Evolutionary conservation across 2,797 vertebrate species (phyloP), one percentile per base, ranked within the genome.

Genomic region (Chromobotia macracanthus): DNA sequence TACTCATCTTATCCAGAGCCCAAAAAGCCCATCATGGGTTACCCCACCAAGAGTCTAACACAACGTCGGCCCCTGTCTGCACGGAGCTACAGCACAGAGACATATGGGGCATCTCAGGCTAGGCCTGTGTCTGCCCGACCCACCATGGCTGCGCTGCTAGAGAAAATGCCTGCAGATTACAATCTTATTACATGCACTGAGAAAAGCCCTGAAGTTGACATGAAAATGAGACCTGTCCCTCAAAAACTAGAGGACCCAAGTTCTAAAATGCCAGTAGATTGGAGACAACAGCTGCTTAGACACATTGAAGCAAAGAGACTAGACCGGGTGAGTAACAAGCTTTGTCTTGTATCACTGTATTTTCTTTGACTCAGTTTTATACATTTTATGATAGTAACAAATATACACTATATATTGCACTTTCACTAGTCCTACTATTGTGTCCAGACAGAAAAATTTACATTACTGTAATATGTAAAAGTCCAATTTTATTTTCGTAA

Each of bases 231-330:
- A 80, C 93, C 93, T 61, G 91, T 95, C 86, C 91, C 92, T 83
- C 94, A 92, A 90, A 99, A 98, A 90, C 95, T 95, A 76, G 97
- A 97, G 88, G 98, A 99, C 90, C 94, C 94, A 92, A 96, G 94
- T 91, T 97, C 96, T 90, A 99, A 98, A 95, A 99, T 99, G 96
- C 98, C 98, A 25, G 94, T 96, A 84, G 98, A 99, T 89, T 99
- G 98, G 98, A 97, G 98, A 94, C 98, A 99, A 89, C 98, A 99
- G 94, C 96, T 99, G 86, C 97, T 99, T 90, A 94, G 97, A 93
- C 98, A 99, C 95, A 99, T 99, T 95, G 98, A 99, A 93, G 96
- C 97, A 91, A 99, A 98, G 92, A 95, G 97, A 89, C 93, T 99
- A 94, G 98, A 99, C 94, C 95, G 98, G 96, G 98, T 99, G 95